phyloP scores from a whole-genome alignment of 2,113 vertebrate species.

The Nibea coibor region DNA sequence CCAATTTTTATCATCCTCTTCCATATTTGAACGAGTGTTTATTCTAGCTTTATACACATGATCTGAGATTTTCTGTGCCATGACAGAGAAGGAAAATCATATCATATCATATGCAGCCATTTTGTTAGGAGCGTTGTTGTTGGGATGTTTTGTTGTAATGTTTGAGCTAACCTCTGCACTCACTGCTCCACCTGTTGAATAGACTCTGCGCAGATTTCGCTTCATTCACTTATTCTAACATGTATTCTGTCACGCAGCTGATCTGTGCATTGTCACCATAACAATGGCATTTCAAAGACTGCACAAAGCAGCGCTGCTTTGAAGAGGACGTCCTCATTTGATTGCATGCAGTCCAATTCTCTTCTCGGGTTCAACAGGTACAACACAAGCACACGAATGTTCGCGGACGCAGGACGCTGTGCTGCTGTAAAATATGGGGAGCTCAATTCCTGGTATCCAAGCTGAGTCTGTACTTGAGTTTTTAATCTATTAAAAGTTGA shows the following conservation, averaged over 20 bases:
- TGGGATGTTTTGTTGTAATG: background rate
- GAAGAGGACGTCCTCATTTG: background rate
- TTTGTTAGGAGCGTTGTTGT: background rate
- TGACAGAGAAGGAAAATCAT: background rate
- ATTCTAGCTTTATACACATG: no score
- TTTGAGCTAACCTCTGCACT: background rate
- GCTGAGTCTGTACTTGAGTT: background rate
- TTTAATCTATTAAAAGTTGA: background rate
- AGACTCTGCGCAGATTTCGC: background rate
- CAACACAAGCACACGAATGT: background rate
- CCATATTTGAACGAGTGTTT: background rate
- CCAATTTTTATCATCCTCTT: no score
- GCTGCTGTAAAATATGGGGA: background rate
- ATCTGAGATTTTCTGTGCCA: background rate
- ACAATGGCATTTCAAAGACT: background rate
- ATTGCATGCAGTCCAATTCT: background rate
- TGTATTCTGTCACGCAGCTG: background rate
- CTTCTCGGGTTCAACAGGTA: background rate
- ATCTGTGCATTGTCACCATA: background rate
- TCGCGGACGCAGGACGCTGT: background rate
- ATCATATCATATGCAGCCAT: background rate
- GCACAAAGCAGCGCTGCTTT: background rate
- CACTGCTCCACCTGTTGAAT: background rate
- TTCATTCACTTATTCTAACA: background rate
- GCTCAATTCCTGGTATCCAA: background rate